Percentiles rank a stretch among this genome's conserved stretches.
These are phyloP conservation scores for Drosophila trapezifrons DNA, from an alignment of 1,140 invertebrate species.

Conservation along the genomic window DNA sequence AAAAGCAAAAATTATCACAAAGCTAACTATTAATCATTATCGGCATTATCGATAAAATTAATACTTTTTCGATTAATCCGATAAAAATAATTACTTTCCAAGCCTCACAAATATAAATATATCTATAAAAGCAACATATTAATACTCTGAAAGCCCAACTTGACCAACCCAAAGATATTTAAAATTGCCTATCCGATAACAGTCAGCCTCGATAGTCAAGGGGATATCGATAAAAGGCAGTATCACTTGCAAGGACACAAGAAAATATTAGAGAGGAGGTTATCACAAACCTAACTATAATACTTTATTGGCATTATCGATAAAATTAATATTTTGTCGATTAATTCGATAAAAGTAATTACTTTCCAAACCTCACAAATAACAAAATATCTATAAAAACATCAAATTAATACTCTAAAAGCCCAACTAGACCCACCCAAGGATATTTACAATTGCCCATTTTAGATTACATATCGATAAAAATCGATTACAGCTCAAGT, in stretches of 20 bases:
- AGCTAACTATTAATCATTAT: accelerated
- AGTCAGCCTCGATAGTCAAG: slow-evolving; percentile 24
- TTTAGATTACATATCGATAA: background rate
- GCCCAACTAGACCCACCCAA: too few species aligned
- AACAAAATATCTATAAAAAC: background rate
- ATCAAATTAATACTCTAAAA: background rate
- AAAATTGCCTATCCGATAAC: too few species aligned
- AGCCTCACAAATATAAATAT: background rate
- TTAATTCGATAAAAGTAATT: background rate
- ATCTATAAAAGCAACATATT: background rate
- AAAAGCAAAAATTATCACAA: background rate
- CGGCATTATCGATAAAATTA: too few species aligned
- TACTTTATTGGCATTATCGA: too few species aligned
- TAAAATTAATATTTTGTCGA: background rate
- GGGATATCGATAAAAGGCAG: slow-evolving; percentile 16
- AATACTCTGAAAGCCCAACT: background rate
- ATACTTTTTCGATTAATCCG: background rate
- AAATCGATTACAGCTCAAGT: background rate
- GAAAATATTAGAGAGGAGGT: too few species aligned
- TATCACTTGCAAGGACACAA: background rate
- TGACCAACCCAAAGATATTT: background rate
- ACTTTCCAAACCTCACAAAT: too few species aligned
- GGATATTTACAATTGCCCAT: background rate
- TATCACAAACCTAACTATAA: background rate
- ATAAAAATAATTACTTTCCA: background rate